Evolutionary conservation across 92 coral and sea anemone species (phyloP).

Genomic region (Muricea muricata): DNA sequence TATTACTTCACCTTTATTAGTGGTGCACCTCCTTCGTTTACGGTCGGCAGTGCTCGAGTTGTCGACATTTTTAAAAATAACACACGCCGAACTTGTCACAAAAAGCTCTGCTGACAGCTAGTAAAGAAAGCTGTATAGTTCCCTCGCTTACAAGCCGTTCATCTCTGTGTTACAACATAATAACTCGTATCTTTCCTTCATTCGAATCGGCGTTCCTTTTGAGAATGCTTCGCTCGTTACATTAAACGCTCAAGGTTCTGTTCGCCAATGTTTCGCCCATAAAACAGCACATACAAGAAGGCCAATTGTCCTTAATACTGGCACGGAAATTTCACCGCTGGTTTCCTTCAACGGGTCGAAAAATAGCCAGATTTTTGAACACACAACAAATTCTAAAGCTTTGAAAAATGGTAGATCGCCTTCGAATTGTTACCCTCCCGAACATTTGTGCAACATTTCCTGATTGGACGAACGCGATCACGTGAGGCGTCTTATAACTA

Average conservation of each 20-base stretch:
- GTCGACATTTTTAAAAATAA: constrained; percentile 23
- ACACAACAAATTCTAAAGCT: constrained; percentile 43
- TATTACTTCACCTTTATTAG: constrained; percentile 35
- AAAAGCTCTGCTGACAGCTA: not conserved
- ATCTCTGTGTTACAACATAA: not conserved
- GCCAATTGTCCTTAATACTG: not conserved
- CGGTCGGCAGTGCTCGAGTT: constrained; percentile 46
- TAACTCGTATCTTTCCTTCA: not conserved
- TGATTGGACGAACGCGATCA: constrained; percentile 38
- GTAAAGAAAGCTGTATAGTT: not conserved
- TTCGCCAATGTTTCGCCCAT: constrained; percentile 11
- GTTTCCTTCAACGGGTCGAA: not conserved
- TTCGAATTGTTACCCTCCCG: constrained; percentile 54
- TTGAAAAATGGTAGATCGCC: constrained; percentile 43
- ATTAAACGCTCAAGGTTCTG: constrained; percentile 19
- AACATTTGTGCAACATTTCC: constrained; percentile 10
- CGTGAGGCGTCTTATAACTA: constrained; percentile 32
- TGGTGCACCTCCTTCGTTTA: constrained; percentile 48
- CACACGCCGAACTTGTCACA: not conserved
- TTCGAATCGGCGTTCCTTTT: constrained; percentile 37
- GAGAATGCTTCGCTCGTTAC: constrained; percentile 31
- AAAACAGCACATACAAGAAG: not conserved
- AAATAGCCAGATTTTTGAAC: constrained; percentile 38
- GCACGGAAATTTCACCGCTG: not conserved
- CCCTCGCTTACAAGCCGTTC: not conserved